Conservation (phyloP, 2,113 vertebrate species). For the Chelonoidis abingdonii region DNA sequence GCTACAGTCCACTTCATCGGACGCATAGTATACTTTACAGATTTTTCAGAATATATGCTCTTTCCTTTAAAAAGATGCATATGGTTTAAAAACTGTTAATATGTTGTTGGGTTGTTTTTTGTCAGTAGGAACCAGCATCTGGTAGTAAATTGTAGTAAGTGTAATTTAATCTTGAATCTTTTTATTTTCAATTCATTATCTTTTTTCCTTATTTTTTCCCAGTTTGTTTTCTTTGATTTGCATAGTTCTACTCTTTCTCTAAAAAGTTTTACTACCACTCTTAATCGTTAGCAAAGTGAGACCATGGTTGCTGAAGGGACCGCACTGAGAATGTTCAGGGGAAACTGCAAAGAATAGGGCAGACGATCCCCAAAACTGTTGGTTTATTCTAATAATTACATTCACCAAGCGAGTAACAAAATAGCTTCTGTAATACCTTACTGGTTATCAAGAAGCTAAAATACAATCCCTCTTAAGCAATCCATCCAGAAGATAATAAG, state of each 20-base stretch:
- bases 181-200: not conserved
- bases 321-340: too few relatives aligned
- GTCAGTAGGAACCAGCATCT: not conserved
- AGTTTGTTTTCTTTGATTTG: not conserved
- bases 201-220: not conserved
- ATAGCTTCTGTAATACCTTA: too few relatives aligned
- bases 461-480: too few relatives aligned
- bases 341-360: too few relatives aligned
- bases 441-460: too few relatives aligned
- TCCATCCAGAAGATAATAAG: too few relatives aligned
- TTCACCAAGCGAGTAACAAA: too few relatives aligned
- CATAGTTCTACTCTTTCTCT: not conserved
- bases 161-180: not conserved
- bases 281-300: not conserved
- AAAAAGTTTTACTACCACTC: not conserved
- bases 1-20: too few relatives aligned
- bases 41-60: not conserved
- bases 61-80: not conserved
- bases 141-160: not conserved
- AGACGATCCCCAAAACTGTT: too few relatives aligned
- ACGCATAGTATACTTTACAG: not conserved
- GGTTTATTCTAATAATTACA: too few relatives aligned
- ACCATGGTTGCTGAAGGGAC: too few relatives aligned
- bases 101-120: not conserved
- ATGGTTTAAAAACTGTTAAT: not conserved